These are phyloP conservation scores for Lithobates sylvaticus DNA, from an alignment of 2,797 vertebrate genomes.

Conservation along the genomic window DNA sequence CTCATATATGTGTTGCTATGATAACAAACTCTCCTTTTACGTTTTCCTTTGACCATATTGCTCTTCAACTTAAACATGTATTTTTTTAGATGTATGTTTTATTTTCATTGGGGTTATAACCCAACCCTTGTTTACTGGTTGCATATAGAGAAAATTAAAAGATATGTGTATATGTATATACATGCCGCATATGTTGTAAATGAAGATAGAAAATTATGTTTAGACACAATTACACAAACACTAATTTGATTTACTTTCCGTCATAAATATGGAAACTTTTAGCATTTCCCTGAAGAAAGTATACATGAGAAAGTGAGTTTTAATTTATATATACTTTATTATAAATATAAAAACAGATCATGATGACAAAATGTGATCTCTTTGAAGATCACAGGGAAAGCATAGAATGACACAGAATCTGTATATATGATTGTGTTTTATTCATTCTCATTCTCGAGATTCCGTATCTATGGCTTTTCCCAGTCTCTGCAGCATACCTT, in stretches of 20 bases:
- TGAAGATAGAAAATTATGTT: slow-evolving; percentile 28
- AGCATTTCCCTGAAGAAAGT: not conserved
- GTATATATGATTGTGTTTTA: not conserved
- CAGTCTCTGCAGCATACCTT: slow-evolving; percentile 16
- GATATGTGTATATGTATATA: slow-evolving; percentile 43
- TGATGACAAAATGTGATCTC: not conserved
- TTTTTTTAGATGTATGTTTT: slow-evolving; percentile 41
- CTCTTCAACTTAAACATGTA: slow-evolving; percentile 29
- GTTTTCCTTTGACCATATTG: slow-evolving; percentile 47
- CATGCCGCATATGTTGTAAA: slow-evolving; percentile 49
- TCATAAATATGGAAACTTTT: not conserved
- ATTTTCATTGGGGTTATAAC: not conserved
- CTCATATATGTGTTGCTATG: slow-evolving; percentile 52
- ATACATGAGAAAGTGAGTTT: not conserved
- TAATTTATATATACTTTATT: not conserved
- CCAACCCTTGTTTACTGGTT: slow-evolving; percentile 10
- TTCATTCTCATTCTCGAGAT: not conserved
- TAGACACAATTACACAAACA: slow-evolving; percentile 18
- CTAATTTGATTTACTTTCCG: not conserved
- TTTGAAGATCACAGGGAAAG: not conserved
- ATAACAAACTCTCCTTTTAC: slow-evolving; percentile 37
- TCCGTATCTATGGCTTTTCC: not conserved
- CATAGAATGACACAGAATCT: not conserved
- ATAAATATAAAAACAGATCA: not conserved
- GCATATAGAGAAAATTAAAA: slow-evolving; percentile 5